phyloP scores from a whole-genome alignment of 2,113 vertebrate species.

The Hippolais icterina region DNA sequence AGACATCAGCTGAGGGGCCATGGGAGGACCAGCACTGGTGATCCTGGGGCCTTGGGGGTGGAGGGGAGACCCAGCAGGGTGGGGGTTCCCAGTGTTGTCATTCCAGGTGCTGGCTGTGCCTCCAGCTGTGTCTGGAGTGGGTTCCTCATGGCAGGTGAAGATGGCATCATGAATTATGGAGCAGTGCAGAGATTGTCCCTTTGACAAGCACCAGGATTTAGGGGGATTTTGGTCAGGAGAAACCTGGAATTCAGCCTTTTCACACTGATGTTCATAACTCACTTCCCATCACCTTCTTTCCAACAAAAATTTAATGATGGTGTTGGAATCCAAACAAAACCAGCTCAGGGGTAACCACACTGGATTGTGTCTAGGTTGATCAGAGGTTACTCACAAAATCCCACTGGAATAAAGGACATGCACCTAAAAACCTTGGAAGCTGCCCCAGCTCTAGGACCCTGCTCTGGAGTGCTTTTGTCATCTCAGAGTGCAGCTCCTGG shows the following conservation, averaged over 20 bases:
- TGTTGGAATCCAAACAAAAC: neutral
- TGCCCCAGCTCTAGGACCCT: neutral
- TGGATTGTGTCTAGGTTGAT: neutral
- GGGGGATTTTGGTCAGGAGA: neutral
- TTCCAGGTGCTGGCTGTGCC: neutral
- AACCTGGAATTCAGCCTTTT: neutral
- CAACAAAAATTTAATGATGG: neutral
- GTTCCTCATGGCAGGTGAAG: neutral
- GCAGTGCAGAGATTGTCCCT: neutral
- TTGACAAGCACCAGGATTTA: neutral
- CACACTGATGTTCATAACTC: rapidly evolving
- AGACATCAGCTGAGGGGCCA: neutral
- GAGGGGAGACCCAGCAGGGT: neutral
- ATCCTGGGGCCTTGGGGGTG: neutral
- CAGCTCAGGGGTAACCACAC: neutral
- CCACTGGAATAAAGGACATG: neutral
- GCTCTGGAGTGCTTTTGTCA: neutral
- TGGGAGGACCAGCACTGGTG: neutral
- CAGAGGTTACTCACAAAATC: neutral
- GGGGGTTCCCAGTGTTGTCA: neutral
- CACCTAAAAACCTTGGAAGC: neutral
- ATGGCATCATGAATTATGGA: neutral
- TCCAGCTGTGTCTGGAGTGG: neutral
- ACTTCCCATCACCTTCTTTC: neutral
- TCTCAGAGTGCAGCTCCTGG: neutral